phyloP scores from a whole-genome alignment of 2,113 vertebrate genomes.

The Marmota monax region DNA sequence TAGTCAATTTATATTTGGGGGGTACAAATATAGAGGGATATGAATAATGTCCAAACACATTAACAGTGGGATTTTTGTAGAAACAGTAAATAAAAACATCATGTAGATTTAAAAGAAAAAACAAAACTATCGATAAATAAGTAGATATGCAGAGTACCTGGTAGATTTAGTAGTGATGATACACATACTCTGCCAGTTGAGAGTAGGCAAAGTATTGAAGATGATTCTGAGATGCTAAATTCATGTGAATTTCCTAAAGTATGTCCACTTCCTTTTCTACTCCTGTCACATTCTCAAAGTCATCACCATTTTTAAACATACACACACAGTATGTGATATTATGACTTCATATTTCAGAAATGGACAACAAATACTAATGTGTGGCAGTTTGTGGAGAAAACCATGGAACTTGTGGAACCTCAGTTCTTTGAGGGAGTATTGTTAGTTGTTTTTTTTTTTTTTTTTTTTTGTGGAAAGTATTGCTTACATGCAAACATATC shows the following conservation, averaged over 20 bases:
- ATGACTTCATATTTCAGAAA: constrained; percentile 2
- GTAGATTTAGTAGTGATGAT: not conserved
- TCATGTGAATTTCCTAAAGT: not conserved
- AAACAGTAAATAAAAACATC: constrained; percentile 28
- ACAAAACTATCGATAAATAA: not conserved
- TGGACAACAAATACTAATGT: not conserved
- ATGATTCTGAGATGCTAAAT: not conserved
- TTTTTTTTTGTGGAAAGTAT: not conserved
- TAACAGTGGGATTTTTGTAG: not conserved
- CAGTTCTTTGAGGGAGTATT: not conserved
- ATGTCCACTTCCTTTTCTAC: not conserved
- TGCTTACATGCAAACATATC: not conserved
- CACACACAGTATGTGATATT: not conserved
- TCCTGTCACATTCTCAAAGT: not conserved
- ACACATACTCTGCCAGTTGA: not conserved
- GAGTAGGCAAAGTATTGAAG: not conserved
- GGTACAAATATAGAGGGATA: not conserved
- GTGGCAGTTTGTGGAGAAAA: not conserved
- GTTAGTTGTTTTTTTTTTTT: not conserved
- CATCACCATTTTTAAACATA: not conserved
- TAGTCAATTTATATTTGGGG: constrained; percentile 14
- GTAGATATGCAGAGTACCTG: not conserved
- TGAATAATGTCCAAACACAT: not conserved
- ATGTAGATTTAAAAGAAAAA: not conserved
- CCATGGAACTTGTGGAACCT: not conserved